Base-by-base conservation (phyloP, 2,888 invertebrate genomes). In the Hirtodrosophila confusa region DNA sequence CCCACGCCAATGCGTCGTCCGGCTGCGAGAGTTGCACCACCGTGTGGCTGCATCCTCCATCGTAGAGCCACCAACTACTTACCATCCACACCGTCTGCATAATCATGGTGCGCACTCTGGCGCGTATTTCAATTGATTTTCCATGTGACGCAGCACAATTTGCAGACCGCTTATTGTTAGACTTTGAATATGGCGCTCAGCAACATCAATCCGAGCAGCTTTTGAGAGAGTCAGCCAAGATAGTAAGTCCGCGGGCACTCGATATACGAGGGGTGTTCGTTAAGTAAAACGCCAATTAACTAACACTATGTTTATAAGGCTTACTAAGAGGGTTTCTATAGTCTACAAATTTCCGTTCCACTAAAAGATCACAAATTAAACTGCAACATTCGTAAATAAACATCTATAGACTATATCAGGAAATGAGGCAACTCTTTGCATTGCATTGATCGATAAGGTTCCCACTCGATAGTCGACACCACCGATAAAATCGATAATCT, bases 91-190 rank as follows among this genome's bases (percentile, higher is more conserved):
- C 82, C 70, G 70, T 84, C 72, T 76, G 82, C 77, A 85, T 87
- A 87, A 88, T 86, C 88, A 86, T 85, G 69, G 70, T 69, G 87
- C 67, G 63, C 80, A 78, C 80, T 77, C 66, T 75, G 53, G 68
- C 56, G 72, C 60, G 65, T 60, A 75, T 79, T 85, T 76, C 87
- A 88, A 85, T 85, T 88, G 87, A 85, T 88, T 85, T 85, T 82
- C 80, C 83, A 85, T 69, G 88, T 82, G 82, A 82, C 87, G 86
- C 87, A 85, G 84, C 82, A 87, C 67, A 87, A 86, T 79, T 86
- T 82, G 62, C 50, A 51, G 7, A 37, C 48, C 57, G 37, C 40
- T 63, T 57, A 63, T 64, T 72, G 65, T 62, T 71, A 69, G 71
- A 66, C 63, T 84, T 84, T 80, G 80, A 83, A 79, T 86, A 73